Evolutionary conservation across 2,888 invertebrate genomes (phyloP), one percentile per base, ranked within the genome.

Genomic region (Drosophila siamana): DNA sequence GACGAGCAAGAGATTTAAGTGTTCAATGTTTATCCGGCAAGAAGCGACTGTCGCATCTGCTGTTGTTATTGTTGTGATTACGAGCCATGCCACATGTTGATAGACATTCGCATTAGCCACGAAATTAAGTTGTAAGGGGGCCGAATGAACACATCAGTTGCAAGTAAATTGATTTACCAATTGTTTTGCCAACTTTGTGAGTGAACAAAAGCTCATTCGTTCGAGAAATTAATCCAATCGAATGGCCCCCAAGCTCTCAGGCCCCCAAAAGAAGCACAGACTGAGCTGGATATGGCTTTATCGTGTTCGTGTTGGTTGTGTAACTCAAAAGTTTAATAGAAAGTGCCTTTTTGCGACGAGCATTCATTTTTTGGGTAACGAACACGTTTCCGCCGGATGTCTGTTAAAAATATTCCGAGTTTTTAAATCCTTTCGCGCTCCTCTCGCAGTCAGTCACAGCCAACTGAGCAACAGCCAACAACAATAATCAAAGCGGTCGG

Each of bases 361-460:
- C 7, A 43, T 38, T 28, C 16, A 40, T 44, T 52, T 51, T 47
- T 44, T 48, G 57, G 36, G 41, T 50, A 54, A 48, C 73, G 56
- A 59, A 65, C 76, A 73, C 57, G 51, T 65, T 69, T 76, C 77
- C 75, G 65, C 6, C 63, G 61, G 61, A 66, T 64, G 56, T 63
- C 30, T 62, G 46, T 36, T 54, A 33, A 43, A 59, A 22, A 50
- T 22, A 43, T 46, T 71, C 15, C 11, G 13, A 54, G 38, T 46
- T 69, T 51, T 69, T 68, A 80, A 80, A 71, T 66, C 74, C 72
- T 74, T 78, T 80, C 63, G 57, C 33, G 51, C 19, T 44, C 46
- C 56, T 48, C 59, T 36, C 26, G 64, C 44, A 33, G 47, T 19
- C 59, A 47, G 51, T 57, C 40, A 54, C 65, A 73, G 65, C 19